Conservation (phyloP, 30 jellyfish, hydroid and myxozoan genomes). For the Aurelia aurita region DNA sequence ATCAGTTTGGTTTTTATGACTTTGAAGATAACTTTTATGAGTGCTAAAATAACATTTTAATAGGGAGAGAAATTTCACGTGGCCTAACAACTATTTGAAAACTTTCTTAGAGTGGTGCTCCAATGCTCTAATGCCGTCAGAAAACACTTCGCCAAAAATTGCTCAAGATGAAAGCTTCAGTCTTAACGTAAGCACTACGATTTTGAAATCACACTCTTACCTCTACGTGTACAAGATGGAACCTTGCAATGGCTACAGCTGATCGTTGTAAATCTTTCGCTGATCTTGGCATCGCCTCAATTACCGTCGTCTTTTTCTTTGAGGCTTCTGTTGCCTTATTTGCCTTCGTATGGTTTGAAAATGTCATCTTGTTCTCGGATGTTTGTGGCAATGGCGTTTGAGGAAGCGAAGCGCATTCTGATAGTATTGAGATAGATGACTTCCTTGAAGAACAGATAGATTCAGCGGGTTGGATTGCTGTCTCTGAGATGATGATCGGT, state of each 20-base stretch:
- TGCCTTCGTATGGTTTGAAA: neutral
- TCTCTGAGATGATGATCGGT: neutral
- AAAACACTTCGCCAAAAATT: no score
- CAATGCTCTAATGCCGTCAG: no score
- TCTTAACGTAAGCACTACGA: no score
- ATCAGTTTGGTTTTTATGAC: no score
- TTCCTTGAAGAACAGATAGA: constrained; percentile 18
- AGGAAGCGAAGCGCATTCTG: constrained; percentile 12
- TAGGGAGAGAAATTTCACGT: no score
- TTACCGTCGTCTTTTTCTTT: constrained; percentile 26
- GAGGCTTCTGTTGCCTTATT: constrained; percentile 9
- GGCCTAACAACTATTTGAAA: no score
- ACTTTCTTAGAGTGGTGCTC: no score
- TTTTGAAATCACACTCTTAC: neutral
- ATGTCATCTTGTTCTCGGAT: neutral
- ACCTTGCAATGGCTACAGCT: constrained; percentile 72
- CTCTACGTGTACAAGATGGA: constrained; percentile 56
- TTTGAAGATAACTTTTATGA: no score
- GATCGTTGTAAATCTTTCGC: constrained; percentile 66
- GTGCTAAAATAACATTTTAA: no score
- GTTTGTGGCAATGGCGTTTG: constrained; percentile 15
- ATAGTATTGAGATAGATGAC: constrained; percentile 33
- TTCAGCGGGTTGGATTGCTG: neutral
- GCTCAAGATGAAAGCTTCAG: no score
- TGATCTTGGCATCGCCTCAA: constrained; percentile 64